These are phyloP conservation scores for Podabrus alpinus DNA, from an alignment of 2,888 invertebrate species.

Conservation along the genomic window DNA sequence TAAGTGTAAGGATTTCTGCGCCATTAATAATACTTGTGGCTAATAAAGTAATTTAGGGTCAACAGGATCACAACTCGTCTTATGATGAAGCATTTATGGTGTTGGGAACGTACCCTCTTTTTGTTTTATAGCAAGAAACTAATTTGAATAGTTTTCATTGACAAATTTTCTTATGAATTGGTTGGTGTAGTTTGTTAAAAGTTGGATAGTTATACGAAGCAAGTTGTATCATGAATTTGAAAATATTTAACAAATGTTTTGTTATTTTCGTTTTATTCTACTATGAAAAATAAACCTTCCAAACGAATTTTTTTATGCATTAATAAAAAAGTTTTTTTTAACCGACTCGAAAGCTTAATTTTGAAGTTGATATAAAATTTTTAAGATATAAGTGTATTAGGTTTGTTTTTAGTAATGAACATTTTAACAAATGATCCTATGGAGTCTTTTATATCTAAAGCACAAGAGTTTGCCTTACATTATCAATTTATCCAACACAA, in stretches of 20 bases:
- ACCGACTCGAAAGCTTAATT: not conserved
- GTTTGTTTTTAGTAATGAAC: slow-evolving; percentile 43
- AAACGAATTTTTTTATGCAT: not conserved
- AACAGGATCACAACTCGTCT: slow-evolving; percentile 31
- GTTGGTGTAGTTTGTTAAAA: slow-evolving; percentile 31
- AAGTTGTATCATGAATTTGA: not conserved
- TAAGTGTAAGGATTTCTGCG: slow-evolving; percentile 43
- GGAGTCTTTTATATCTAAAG: slow-evolving; percentile 36
- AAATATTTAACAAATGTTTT: not conserved
- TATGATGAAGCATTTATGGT: slow-evolving; percentile 18
- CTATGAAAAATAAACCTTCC: not conserved
- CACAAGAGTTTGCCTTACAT: slow-evolving; percentile 33
- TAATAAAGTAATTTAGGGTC: slow-evolving; percentile 42
- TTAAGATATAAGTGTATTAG: slow-evolving; percentile 31
- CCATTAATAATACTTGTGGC: slow-evolving; percentile 49
- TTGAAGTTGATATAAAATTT: not conserved
- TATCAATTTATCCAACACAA: slow-evolving; percentile 40
- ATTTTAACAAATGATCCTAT: slow-evolving; percentile 42
- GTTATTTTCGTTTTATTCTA: not conserved
- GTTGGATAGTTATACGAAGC: not conserved
- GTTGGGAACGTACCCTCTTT: slow-evolving; percentile 10
- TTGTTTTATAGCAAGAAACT: slow-evolving; percentile 23
- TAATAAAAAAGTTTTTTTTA: not conserved
- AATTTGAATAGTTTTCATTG: slow-evolving; percentile 43
- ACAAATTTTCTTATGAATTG: slow-evolving; percentile 24